Conservation (phyloP, 2,888 invertebrate genomes). For the Oxyteleia sp. region DNA sequence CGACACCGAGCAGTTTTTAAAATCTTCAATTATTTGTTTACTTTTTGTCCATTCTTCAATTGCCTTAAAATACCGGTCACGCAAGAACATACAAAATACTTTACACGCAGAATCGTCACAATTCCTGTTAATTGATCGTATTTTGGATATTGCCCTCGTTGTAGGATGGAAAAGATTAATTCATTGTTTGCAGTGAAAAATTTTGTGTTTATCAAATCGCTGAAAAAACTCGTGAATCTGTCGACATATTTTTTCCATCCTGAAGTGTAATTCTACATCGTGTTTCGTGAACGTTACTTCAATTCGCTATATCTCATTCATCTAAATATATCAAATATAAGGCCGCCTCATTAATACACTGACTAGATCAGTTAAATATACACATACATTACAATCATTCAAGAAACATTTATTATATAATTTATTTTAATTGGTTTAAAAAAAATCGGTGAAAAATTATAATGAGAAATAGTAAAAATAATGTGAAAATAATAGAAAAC, state of each 20-base stretch:
- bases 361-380: conserved; percentile 86
- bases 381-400: conserved; percentile 64
- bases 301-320: conserved; percentile 50
- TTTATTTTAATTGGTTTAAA: conserved; percentile 8
- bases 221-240: conserved; percentile 15
- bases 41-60: background rate
- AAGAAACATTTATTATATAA: conserved; percentile 16
- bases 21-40: background rate
- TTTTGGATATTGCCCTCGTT: conserved; percentile 63
- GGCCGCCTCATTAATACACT: conserved; percentile 88
- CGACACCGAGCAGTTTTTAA: conserved; percentile 29
- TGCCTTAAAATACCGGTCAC: conserved; percentile 17
- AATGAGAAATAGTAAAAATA: no score
- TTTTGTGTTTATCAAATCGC: conserved; percentile 40
- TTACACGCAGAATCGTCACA: conserved; percentile 53
- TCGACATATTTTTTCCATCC: conserved; percentile 60
- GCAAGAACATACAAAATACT: conserved; percentile 60
- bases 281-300: conserved; percentile 43
- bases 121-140: conserved; percentile 68
- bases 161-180: conserved; percentile 46
- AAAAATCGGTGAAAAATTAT: no score
- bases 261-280: conserved; percentile 46
- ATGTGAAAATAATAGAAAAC: no score
- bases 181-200: conserved; percentile 26
- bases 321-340: conserved; percentile 86